A percentile compares a stretch with the other conserved stretches of the same genome.
phyloP scores from a whole-genome alignment of 23 tunicate genomes.

The Styela plicata region DNA sequence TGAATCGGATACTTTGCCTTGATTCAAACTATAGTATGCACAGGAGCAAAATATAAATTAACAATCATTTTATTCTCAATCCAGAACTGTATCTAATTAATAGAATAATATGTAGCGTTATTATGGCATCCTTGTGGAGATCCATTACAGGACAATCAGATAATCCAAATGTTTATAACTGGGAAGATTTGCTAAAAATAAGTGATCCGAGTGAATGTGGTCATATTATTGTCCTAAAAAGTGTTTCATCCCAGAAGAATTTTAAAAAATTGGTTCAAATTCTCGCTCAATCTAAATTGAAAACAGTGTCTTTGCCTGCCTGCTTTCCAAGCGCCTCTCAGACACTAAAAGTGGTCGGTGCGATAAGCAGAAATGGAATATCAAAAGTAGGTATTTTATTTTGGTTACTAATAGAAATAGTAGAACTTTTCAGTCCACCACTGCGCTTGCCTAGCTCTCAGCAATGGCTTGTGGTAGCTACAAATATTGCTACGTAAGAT shows the following conservation, averaged over 20 bases:
- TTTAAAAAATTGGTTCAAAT: not conserved
- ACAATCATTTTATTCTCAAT: too few species aligned
- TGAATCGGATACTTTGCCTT: too few species aligned
- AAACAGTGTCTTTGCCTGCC: not conserved
- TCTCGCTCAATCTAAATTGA: not conserved
- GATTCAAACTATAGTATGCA: too few species aligned
- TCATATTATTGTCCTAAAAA: not conserved
- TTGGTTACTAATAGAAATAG: not conserved
- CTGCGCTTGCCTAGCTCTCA: not conserved
- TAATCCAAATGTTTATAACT: not conserved
- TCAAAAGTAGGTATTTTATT: not conserved
- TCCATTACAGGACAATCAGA: too few species aligned
- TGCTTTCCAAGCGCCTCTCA: not conserved
- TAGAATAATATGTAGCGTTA: too few species aligned
- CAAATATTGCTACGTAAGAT: not conserved
- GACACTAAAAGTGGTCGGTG: not conserved
- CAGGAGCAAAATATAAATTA: too few species aligned
- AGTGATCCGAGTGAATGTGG: not conserved
- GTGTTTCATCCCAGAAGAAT: not conserved
- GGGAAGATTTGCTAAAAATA: not conserved
- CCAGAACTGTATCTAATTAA: too few species aligned
- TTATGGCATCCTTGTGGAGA: too few species aligned
- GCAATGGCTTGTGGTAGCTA: not conserved
- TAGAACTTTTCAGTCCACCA: not conserved
- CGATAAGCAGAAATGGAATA: not conserved